These are phyloP conservation scores for Leuciscus idus DNA, from an alignment of 2,113 vertebrate genomes.

Conservation along the genomic window DNA sequence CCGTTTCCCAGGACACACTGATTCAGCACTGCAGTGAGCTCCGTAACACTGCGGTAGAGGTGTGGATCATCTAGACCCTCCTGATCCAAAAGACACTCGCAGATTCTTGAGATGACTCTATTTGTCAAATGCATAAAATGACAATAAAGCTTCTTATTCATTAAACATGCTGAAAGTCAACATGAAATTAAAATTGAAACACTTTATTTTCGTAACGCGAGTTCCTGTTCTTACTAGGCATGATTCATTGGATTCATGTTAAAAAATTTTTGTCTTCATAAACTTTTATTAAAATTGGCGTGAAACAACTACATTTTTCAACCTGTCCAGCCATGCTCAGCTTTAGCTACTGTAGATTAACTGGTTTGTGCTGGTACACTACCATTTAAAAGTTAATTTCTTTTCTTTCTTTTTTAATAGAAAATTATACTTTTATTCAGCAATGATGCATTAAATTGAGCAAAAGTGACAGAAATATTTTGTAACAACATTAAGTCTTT, in stretches of 20 bases:
- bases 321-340: not conserved
- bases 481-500: too few relatives aligned
- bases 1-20: not conserved
- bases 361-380: not conserved
- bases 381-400: not conserved
- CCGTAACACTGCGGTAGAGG: not conserved
- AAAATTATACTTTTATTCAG: not conserved
- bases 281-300: not conserved
- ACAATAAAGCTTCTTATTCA: not conserved
- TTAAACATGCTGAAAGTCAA: not conserved
- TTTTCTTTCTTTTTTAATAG: not conserved
- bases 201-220: not conserved
- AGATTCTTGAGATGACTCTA: not conserved
- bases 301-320: not conserved
- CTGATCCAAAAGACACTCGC: not conserved
- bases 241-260: not conserved
- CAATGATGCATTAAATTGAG: not conserved
- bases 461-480: not conserved
- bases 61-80: not conserved
- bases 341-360: not conserved
- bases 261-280: not conserved
- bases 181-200: not conserved
- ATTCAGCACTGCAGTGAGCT: conserved; percentile 27
- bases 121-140: not conserved
- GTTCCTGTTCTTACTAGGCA: not conserved